Evolutionary conservation across 2,888 invertebrate genomes (phyloP), one percentile per base, ranked within the genome.

Genomic region (Dolomedes plantarius): DNA sequence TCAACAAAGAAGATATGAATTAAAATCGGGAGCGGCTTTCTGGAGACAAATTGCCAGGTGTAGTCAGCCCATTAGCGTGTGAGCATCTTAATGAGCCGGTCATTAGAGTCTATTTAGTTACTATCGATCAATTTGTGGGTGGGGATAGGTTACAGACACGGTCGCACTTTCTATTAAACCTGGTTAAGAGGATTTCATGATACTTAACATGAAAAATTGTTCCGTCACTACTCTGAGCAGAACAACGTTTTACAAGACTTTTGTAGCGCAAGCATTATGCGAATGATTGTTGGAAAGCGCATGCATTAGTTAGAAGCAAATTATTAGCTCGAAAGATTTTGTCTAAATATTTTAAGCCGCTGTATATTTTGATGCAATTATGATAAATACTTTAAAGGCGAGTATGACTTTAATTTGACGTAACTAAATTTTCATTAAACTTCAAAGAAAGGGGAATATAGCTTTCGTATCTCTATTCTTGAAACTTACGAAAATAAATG

Each of bases 51-150:
- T 86, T 86, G 78, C 85, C 77, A 86, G 85, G 85, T 77, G 74
- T 81, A 81, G 68, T 56, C 81, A 50, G 32, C 39, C 50, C 78
- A 86, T 86, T 86, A 86, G 78, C 85, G 62, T 71, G 64, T 77
- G 76, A 46, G 68, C 85, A 69, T 78, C 85, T 73, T 86, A 86
- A 86, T 86, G 85, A 86, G 78, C 85, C 68, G 77, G 78, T 86
- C 85, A 79, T 86, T 86, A 86, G 78, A 86, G 41, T 41, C 62
- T 68, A 81, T 67, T 68, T 69, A 68, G 73, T 50, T 68, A 28
- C 85, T 78, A 86, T 86, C 85, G 78, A 86, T 86, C 85, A 86
- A 73, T 29, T 74, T 50, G 68, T 72, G 85, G 85, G 78, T 78
- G 85, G 85, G 46, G 76, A 74, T 78, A 62, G 32, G 50, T 31